phyloP scores from a whole-genome alignment of 1,140 invertebrate genomes.

The Ceratosolen solmsi region DNA sequence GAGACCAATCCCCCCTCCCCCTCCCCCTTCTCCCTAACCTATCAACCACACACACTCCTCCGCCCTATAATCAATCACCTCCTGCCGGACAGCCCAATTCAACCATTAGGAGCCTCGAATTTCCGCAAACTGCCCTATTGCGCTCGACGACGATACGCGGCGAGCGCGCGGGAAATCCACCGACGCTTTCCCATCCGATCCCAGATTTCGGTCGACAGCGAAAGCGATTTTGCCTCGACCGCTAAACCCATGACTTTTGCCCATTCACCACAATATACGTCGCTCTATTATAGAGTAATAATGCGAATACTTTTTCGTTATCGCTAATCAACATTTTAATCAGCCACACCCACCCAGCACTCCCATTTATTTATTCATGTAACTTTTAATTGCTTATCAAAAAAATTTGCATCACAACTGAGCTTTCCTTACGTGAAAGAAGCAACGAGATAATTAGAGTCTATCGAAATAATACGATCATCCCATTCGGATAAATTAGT shows the following conservation, averaged over 20 bases:
- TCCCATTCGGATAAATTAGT: background rate
- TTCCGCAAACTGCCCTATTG: too few species aligned
- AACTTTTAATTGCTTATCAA: slow-evolving; percentile 49
- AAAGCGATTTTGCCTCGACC: background rate
- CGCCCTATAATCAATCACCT: background rate
- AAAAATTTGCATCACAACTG: background rate
- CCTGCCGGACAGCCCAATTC: background rate
- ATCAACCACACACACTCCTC: too few species aligned
- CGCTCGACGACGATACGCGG: too few species aligned
- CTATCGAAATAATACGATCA: background rate
- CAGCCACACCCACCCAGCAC: background rate
- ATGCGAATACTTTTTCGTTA: slow-evolving; percentile 21
- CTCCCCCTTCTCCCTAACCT: too few species aligned
- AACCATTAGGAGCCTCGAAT: too few species aligned
- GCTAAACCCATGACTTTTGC: background rate
- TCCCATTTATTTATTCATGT: slow-evolving; percentile 37
- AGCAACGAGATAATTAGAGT: slow-evolving; percentile 37
- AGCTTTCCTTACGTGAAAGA: background rate
- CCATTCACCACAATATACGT: background rate
- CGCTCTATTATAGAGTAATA: background rate
- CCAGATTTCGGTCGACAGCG: too few species aligned
- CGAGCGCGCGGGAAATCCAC: too few species aligned
- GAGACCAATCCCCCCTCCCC: background rate
- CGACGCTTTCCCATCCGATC: too few species aligned
- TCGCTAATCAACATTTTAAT: background rate